Evolutionary conservation across 2,888 invertebrate species (phyloP).

Genomic region (Andrena hattorfiana): DNA sequence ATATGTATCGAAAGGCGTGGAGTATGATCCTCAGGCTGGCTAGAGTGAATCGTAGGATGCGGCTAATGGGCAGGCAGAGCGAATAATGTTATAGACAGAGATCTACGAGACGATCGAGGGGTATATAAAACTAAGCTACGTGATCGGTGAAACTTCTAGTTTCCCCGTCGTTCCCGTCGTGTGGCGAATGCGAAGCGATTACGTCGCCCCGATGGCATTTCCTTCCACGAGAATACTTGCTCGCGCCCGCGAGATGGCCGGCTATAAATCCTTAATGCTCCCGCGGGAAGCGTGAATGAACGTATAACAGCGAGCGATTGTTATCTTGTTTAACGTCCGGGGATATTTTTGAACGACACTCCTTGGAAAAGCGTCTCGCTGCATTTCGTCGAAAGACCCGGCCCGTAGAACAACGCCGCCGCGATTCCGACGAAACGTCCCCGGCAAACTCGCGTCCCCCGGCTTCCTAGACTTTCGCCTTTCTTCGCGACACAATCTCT

Average conservation of each 20-base stretch:
- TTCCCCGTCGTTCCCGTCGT: not conserved
- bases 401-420: not conserved
- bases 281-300: conserved; percentile 43
- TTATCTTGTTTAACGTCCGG: conserved; percentile 57
- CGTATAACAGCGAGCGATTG: conserved; percentile 54
- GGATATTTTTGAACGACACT: conserved; percentile 53
- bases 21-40: not conserved
- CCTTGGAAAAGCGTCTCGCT: conserved; percentile 46
- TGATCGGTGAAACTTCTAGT: conserved; percentile 5
- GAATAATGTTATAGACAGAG: not conserved
- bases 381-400: conserved; percentile 19
- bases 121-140: conserved; percentile 2
- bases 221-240: conserved; percentile 25
- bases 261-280: conserved; percentile 31
- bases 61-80: conserved; percentile 39
- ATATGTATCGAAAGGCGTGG: not conserved
- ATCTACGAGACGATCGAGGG: not conserved
- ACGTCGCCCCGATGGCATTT: conserved; percentile 37
- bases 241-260: conserved; percentile 12
- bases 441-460: no score
- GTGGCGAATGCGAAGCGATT: conserved; percentile 15
- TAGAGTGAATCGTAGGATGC: conserved; percentile 35
- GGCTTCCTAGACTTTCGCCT: not conserved
- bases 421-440: not conserved
- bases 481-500: not conserved